Conservation (phyloP, 2,888 invertebrate genomes). For the Rhagophthalmus giganteus region DNA sequence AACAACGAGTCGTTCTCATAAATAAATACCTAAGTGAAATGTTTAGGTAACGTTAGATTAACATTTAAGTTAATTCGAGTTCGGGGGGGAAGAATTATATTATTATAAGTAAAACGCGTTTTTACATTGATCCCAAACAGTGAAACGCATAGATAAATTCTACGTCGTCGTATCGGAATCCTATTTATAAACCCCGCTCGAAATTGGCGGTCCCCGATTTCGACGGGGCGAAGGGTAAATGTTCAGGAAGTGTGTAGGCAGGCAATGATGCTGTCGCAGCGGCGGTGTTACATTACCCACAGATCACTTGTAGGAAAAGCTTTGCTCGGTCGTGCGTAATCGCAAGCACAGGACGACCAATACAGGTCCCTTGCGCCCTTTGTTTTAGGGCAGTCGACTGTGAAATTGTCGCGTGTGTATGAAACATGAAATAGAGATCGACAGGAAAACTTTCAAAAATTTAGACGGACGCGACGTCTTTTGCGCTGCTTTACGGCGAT, state of each 20-base stretch:
- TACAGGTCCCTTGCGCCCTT: slow-evolving; percentile 17
- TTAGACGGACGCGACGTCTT: too few species aligned
- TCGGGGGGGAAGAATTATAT: too few species aligned
- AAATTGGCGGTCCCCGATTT: slow-evolving; percentile 8
- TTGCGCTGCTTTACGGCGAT: too few species aligned
- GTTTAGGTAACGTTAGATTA: too few species aligned
- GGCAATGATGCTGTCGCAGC: slow-evolving; percentile 25
- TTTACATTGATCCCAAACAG: too few species aligned
- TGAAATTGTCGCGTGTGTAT: neutral
- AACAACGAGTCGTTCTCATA: too few species aligned
- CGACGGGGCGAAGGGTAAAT: slow-evolving; percentile 16
- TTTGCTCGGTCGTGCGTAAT: slow-evolving; percentile 25
- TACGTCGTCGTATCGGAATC: too few species aligned
- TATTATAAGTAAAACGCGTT: too few species aligned
- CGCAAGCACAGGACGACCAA: slow-evolving; percentile 18
- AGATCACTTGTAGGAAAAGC: slow-evolving; percentile 29
- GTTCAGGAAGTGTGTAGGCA: slow-evolving; percentile 31
- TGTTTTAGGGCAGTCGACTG: slow-evolving; percentile 12
- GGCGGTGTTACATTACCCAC: slow-evolving; percentile 24
- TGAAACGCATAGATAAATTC: neutral
- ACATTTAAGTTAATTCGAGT: too few species aligned
- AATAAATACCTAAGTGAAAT: too few species aligned
- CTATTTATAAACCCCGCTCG: slow-evolving; percentile 26
- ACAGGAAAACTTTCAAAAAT: slow-evolving; percentile 1
- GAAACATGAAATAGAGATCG: too few species aligned